Conservation (phyloP, 2,888 invertebrate species). For the Beris morrisii region DNA sequence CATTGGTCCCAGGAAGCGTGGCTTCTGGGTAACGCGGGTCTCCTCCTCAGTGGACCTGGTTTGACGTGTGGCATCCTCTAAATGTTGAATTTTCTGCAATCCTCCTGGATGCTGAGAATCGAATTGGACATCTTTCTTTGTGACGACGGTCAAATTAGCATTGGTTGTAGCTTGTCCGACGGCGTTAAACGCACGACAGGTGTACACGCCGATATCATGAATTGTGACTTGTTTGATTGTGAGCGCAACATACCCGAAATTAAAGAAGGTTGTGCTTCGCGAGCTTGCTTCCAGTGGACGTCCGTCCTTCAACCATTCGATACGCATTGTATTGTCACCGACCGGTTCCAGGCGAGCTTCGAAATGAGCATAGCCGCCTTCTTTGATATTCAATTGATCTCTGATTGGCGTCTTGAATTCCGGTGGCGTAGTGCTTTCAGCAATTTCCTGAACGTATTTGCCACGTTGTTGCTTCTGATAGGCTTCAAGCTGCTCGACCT, state of each 20-base stretch:
- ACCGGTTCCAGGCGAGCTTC: conserved; percentile 93
- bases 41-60: conserved; percentile 72
- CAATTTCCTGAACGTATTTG: conserved; percentile 76
- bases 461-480: conserved; percentile 81
- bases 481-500: conserved; percentile 87
- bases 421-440: conserved; percentile 77
- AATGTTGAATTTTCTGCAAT: conserved; percentile 84
- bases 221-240: conserved; percentile 89
- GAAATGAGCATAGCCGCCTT: conserved; percentile 93
- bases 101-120: conserved; percentile 93
- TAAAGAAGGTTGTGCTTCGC: conserved; percentile 89
- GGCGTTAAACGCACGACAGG: conserved; percentile 84
- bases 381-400: conserved; percentile 82
- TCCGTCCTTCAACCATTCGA: conserved; percentile 93
- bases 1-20: conserved; percentile 83
- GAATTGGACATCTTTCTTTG: conserved; percentile 81
- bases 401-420: conserved; percentile 88
- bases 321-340: conserved; percentile 84
- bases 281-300: conserved; percentile 89
- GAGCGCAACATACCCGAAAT: conserved; percentile 92
- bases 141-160: conserved; percentile 80
- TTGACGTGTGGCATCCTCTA: conserved; percentile 81
- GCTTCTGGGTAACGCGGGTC: conserved; percentile 74
- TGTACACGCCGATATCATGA: conserved; percentile 87
- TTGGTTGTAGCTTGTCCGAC: conserved; percentile 82